Conservation (phyloP, 2,113 vertebrate species). For the Cyprinus carpio region DNA sequence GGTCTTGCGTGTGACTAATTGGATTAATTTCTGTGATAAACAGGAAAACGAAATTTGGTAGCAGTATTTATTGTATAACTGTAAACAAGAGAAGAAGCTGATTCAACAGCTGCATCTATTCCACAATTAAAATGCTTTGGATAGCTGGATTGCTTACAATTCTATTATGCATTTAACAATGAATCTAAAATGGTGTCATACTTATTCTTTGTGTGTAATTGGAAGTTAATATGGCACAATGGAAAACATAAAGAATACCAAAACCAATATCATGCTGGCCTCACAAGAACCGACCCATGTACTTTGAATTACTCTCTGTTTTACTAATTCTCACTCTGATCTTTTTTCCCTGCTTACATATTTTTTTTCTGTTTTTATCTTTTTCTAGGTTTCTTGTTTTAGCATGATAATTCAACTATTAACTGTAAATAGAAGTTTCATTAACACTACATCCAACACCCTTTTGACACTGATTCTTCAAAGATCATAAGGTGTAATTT, state of each 20-base stretch:
- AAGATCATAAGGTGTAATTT: background rate
- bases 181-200: slow-evolving; percentile 18
- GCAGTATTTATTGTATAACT: slow-evolving; percentile 17
- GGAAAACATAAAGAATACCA: background rate
- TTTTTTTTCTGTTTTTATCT: no score
- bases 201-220: slow-evolving; percentile 7
- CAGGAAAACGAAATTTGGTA: slow-evolving; percentile 4
- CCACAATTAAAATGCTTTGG: slow-evolving; percentile 12
- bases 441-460: background rate
- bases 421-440: background rate
- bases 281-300: background rate
- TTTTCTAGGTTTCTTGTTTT: background rate
- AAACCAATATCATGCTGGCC: background rate
- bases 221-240: background rate
- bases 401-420: background rate
- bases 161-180: background rate
- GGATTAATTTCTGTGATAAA: slow-evolving; percentile 40
- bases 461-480: background rate
- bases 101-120: slow-evolving; percentile 18
- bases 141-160: background rate
- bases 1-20: slow-evolving; percentile 13
- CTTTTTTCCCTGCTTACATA: background rate
- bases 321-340: background rate
- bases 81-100: background rate
- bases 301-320: background rate